Conservation (phyloP, 2,888 invertebrate species). For the Melinaea marsaeus region DNA sequence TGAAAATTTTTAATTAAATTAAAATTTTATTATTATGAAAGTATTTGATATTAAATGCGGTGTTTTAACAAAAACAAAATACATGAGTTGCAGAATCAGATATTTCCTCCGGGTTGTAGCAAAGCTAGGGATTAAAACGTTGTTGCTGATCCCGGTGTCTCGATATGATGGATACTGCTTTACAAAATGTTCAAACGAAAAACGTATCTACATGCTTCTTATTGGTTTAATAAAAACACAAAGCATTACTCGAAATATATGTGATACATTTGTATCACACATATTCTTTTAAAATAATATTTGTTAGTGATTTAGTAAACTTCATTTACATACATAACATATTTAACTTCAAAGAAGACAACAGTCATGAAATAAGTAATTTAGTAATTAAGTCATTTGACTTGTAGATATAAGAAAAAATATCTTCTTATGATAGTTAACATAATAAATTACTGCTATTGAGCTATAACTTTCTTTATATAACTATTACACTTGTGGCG, state of each 20-base stretch:
- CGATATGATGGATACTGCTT: slow-evolving; percentile 20
- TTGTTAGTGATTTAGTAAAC: not conserved
- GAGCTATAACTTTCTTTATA: not conserved
- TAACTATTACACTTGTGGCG: not conserved
- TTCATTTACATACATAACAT: too few species aligned
- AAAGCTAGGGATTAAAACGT: slow-evolving; percentile 48
- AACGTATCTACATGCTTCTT: slow-evolving; percentile 29
- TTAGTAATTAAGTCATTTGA: not conserved
- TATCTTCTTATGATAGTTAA: too few species aligned
- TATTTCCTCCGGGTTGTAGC: slow-evolving; percentile 50
- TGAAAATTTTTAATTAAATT: not conserved
- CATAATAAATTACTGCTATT: too few species aligned
- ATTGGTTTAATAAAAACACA: slow-evolving; percentile 31
- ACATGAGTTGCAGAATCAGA: slow-evolving; percentile 49
- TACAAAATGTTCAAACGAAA: slow-evolving; percentile 30
- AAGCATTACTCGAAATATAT: slow-evolving; percentile 31
- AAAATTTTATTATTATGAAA: not conserved
- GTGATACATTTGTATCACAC: slow-evolving; percentile 28
- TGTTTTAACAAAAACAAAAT: slow-evolving; percentile 29
- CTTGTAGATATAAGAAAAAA: too few species aligned
- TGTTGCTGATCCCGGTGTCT: slow-evolving; percentile 44
- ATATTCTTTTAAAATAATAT: slow-evolving; percentile 22
- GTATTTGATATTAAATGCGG: slow-evolving; percentile 18
- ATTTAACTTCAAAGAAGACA: too few species aligned
- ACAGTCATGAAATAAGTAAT: too few species aligned